Conservation (phyloP, 1,140 invertebrate species). For the Ips typographus region DNA sequence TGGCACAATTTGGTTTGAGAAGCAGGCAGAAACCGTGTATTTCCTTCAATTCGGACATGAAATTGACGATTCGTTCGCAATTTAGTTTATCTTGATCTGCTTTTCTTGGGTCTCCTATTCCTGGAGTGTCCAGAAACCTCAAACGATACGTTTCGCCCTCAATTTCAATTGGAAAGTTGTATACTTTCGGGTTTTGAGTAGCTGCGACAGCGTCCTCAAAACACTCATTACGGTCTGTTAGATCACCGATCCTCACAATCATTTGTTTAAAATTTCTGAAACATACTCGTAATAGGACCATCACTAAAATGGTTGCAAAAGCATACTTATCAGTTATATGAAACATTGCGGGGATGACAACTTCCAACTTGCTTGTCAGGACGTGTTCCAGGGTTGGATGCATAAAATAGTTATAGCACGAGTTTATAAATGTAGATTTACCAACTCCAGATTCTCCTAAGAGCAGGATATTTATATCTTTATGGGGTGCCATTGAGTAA, state of each 20-base stretch:
- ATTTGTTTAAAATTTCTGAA: constrained; percentile 25
- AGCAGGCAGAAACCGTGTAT: constrained; percentile 47
- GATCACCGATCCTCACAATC: constrained; percentile 26
- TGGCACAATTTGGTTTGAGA: constrained; percentile 42
- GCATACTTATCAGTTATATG: constrained; percentile 32
- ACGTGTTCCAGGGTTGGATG: constrained; percentile 38
- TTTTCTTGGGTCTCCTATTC: constrained; percentile 44
- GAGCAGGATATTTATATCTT: constrained; percentile 44
- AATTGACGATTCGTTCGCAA: constrained; percentile 46
- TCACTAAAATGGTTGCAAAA: too few species aligned
- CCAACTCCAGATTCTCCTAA: constrained; percentile 47
- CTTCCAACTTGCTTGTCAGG: constrained; percentile 28
- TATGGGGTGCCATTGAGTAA: neutral
- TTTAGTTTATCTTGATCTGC: constrained; percentile 44
- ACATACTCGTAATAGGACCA: too few species aligned
- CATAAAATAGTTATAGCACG: constrained; percentile 43
- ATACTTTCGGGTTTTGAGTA: constrained; percentile 44
- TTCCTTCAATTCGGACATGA: constrained; percentile 39
- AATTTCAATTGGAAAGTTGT: constrained; percentile 39
- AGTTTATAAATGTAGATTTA: constrained; percentile 48
- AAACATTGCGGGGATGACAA: constrained; percentile 42
- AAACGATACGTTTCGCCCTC: constrained; percentile 30
- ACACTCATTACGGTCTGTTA: constrained; percentile 43
- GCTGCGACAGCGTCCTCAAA: constrained; percentile 38
- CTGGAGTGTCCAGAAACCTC: constrained; percentile 46